These are phyloP conservation scores for Zaprionus capensis DNA, from an alignment of 1,140 invertebrate species.

Conservation along the genomic window DNA sequence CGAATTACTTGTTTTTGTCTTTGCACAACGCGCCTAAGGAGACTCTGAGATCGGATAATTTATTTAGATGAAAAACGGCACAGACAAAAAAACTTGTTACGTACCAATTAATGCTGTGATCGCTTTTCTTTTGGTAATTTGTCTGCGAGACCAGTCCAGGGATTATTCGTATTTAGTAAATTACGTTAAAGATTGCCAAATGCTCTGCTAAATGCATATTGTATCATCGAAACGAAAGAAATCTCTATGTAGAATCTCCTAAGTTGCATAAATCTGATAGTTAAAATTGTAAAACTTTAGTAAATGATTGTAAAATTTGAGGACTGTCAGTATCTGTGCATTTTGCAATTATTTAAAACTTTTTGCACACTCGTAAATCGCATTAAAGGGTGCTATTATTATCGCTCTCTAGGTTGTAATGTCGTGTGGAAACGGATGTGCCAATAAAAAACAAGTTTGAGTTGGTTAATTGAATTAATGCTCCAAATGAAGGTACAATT, in stretches of 20 bases:
- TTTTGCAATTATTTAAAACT: neutral
- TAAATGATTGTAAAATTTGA: neutral
- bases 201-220: neutral
- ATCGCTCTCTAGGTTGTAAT: neutral
- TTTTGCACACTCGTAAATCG: neutral
- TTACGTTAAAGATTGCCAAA: conserved; percentile 21
- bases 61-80: conserved; percentile 13
- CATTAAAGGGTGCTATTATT: neutral
- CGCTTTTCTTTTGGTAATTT: conserved; percentile 31
- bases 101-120: conserved; percentile 25
- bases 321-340: neutral
- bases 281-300: neutral
- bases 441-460: neutral
- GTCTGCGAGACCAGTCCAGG: conserved; percentile 9
- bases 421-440: neutral
- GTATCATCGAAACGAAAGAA: conserved; percentile 1
- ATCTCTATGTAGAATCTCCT: neutral
- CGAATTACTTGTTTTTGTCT: conserved; percentile 23
- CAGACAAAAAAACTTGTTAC: conserved; percentile 21
- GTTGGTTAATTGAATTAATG: neutral
- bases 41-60: conserved; percentile 18
- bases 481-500: neutral
- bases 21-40: conserved; percentile 5
- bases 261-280: neutral
- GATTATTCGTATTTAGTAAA: conserved; percentile 18